Conservation (phyloP, 2,113 vertebrate genomes). For the Psammodynastes pulverulentus region DNA sequence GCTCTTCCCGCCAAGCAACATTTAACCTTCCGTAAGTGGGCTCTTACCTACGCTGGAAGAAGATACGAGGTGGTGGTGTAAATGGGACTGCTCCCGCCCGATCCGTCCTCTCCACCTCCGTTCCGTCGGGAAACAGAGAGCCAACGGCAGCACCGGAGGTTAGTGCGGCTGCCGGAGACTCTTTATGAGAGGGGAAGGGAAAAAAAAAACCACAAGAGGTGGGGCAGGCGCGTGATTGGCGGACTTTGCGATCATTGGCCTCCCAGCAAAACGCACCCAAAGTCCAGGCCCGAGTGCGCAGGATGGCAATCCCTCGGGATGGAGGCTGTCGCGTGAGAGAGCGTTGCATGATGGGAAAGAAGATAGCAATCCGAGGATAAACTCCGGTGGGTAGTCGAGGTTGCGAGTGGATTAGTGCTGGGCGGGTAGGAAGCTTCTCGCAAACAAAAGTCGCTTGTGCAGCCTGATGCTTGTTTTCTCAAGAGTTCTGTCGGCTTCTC, state of each 20-base stretch:
- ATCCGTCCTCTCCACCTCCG: background rate
- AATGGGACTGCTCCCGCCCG: rapidly evolving
- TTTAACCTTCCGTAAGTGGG: background rate
- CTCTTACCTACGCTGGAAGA: constrained; percentile 21
- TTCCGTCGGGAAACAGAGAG: background rate
- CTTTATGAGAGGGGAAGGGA: background rate
- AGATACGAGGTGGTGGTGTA: background rate
- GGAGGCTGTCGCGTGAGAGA: rapidly evolving
- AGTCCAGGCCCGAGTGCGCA: rapidly evolving
- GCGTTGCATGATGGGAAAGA: constrained; percentile 21
- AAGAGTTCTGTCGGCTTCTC: background rate
- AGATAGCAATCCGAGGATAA: rapidly evolving
- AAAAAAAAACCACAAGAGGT: background rate
- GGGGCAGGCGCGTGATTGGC: background rate
- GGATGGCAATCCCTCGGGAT: rapidly evolving
- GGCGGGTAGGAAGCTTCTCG: no score
- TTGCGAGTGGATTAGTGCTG: background rate
- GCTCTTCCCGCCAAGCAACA: background rate
- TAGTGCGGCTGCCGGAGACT: background rate
- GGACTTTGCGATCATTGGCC: background rate
- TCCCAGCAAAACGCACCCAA: background rate
- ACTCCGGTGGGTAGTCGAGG: rapidly evolving
- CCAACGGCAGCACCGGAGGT: background rate
- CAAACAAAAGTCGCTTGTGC: background rate
- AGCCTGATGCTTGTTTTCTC: background rate